Conservation (phyloP, 1,140 invertebrate genomes). For the Hylaeus volcanicus region DNA sequence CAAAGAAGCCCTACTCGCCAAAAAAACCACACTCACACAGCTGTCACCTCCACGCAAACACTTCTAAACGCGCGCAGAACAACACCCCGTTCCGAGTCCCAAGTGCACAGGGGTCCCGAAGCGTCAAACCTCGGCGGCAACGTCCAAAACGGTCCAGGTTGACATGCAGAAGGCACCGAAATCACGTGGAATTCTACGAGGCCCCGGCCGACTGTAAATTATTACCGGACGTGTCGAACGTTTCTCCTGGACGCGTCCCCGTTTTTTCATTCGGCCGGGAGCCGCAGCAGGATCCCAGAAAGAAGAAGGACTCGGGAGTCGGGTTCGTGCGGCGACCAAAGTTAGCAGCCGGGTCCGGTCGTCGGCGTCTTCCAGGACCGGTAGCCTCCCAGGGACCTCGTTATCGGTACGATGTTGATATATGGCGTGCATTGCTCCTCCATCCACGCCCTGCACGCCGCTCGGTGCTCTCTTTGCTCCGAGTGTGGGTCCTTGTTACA, state of each 20-base stretch:
- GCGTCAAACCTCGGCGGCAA: no score
- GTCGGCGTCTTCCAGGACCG: constrained; percentile 56
- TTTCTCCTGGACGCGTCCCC: constrained; percentile 27
- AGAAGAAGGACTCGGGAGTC: constrained; percentile 8
- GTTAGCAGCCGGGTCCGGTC: constrained; percentile 36
- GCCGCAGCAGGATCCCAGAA: constrained; percentile 55
- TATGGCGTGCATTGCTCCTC: constrained; percentile 74
- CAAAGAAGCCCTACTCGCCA: no score
- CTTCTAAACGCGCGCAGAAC: no score
- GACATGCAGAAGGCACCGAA: background rate
- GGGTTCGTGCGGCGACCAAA: constrained; percentile 53
- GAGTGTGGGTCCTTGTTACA: constrained; percentile 55
- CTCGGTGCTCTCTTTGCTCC: constrained; percentile 61
- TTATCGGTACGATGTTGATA: constrained; percentile 77
- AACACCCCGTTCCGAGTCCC: no score
- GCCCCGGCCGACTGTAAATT: constrained; percentile 43
- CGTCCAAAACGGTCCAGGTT: background rate
- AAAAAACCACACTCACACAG: no score
- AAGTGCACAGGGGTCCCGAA: no score
- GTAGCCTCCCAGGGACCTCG: constrained; percentile 74
- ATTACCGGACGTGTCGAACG: constrained; percentile 34
- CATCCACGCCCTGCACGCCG: constrained; percentile 72
- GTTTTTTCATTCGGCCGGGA: constrained; percentile 54
- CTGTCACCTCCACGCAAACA: no score
- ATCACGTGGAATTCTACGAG: constrained; percentile 23